Evolutionary conservation across 2,113 vertebrate genomes (phyloP), one percentile per base, ranked within the genome.

Genomic region (Grantiella picta): DNA sequence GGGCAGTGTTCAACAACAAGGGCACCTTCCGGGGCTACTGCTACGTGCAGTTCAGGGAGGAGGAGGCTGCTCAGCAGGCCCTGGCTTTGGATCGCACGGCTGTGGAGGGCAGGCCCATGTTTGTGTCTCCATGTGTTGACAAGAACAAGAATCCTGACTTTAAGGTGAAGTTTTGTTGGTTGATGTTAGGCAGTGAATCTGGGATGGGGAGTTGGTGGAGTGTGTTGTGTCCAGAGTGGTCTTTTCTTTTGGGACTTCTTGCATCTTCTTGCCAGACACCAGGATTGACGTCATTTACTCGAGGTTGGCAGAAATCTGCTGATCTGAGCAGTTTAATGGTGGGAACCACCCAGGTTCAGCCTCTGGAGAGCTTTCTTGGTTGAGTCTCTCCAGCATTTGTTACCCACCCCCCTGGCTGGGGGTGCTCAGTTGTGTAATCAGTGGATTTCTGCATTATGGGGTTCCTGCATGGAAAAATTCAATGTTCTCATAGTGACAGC

Each of bases 61-160:
- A 97, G 25, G 97, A 95, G n/a, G 96, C 98, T 0, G 98, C 98
- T 8, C 29, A 91, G 4, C 98, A 98, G 65, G 99, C 99, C 4
- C 97, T 99, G 76, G 97, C 97, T 86, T 65, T 99, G 94, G 99
- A 99, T 88, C 98, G 99, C 22, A 97, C 92, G 35, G 97, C 96
- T 1, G 95, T 99, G 60, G 98, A 99, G 14, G 99, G 99, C 24
- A 98, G 99, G 91, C 99, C 99, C 0, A 99, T 99, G 99, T 99
- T 99, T 86, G 99, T 99, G 19, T 99, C 99, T 9, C 99, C 99
- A 0, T 99, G 99, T 71, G 98, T 99, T 12, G 99, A 99, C 96
- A 99, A 99, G 97, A 99, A 97, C 98, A 99, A 99, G 96, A 99
- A 99, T 53, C 99, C 99, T 1, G 98, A 99, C 52, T 99, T 99